Percentiles rank a stretch among this genome's conserved stretches.
These are phyloP conservation scores for Polia nebulosa DNA, from an alignment of 2,888 invertebrate species.

Conservation along the genomic window DNA sequence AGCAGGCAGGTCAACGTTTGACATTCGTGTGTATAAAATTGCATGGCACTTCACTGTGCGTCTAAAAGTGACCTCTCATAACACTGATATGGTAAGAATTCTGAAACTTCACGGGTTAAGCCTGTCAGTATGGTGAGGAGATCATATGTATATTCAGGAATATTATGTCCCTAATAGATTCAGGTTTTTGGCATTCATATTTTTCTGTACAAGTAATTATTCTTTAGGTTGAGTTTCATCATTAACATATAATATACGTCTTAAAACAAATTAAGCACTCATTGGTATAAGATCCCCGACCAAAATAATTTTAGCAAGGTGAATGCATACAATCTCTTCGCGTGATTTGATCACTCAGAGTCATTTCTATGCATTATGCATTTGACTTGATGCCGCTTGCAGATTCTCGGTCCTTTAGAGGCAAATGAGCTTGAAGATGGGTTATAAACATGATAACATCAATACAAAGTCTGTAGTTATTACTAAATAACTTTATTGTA, in stretches of 20 bases:
- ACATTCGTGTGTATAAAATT: neutral
- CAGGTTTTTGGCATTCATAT: too few species aligned
- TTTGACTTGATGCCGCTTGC: slow-evolving; percentile 41
- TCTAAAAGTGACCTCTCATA: neutral
- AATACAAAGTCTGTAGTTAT: slow-evolving; percentile 16
- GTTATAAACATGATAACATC: slow-evolving; percentile 53
- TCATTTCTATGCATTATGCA: slow-evolving; percentile 48
- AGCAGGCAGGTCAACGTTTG: neutral
- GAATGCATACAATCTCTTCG: slow-evolving; percentile 17
- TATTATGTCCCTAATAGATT: too few species aligned
- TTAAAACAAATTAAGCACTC: neutral
- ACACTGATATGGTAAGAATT: too few species aligned
- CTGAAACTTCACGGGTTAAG: too few species aligned
- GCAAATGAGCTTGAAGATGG: slow-evolving; percentile 43
- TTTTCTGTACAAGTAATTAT: neutral
- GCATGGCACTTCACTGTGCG: neutral
- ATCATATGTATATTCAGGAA: too few species aligned
- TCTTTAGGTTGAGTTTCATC: neutral
- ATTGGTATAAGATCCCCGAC: slow-evolving; percentile 31
- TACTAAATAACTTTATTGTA: slow-evolving; percentile 3
- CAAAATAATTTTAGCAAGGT: slow-evolving; percentile 32
- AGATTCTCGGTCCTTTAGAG: slow-evolving; percentile 33
- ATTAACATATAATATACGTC: neutral
- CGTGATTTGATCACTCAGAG: slow-evolving; percentile 37
- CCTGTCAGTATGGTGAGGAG: too few species aligned